A percentile compares a stretch with the other conserved stretches of the same genome.
Conservation (phyloP, 1,140 invertebrate genomes). For the Zaprionus gabonicus region DNA sequence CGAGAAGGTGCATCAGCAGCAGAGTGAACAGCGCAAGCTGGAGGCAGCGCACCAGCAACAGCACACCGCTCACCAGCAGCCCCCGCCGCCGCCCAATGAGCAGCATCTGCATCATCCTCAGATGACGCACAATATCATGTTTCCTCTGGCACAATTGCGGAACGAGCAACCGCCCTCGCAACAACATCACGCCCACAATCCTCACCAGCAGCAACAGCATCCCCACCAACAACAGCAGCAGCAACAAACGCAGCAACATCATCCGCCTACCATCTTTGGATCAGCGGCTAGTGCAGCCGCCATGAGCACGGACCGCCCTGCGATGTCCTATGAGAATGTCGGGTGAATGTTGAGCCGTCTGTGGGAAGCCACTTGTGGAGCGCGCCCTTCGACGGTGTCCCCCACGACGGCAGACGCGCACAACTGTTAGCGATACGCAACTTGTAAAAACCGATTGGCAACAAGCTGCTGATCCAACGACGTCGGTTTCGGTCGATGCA, state of each 20-base stretch:
- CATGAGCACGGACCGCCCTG: slow-evolving; percentile 72
- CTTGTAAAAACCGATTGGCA: slow-evolving; percentile 14
- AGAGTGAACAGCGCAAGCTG: slow-evolving; percentile 73
- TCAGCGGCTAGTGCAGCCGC: slow-evolving; percentile 45
- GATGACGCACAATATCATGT: slow-evolving; percentile 82
- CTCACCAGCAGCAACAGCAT: slow-evolving; percentile 72
- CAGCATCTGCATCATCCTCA: slow-evolving; percentile 80
- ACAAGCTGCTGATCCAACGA: background rate
- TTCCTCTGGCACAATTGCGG: slow-evolving; percentile 73
- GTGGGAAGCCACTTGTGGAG: slow-evolving; percentile 83
- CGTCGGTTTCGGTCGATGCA: background rate
- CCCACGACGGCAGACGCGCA: slow-evolving; percentile 77
- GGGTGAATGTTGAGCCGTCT: slow-evolving; percentile 84
- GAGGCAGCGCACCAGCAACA: slow-evolving; percentile 73
- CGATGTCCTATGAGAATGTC: slow-evolving; percentile 82
- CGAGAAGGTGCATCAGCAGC: slow-evolving; percentile 73
- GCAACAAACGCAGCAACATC: slow-evolving; percentile 63
- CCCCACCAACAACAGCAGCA: slow-evolving; percentile 66
- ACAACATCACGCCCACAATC: slow-evolving; percentile 71
- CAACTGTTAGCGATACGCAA: slow-evolving; percentile 51
- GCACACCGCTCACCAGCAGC: slow-evolving; percentile 72
- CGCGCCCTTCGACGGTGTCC: slow-evolving; percentile 75
- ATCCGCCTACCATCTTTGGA: slow-evolving; percentile 70
- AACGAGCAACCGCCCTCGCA: slow-evolving; percentile 69
- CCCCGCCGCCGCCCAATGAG: slow-evolving; percentile 76